Evolutionary conservation across 1,140 invertebrate genomes (phyloP).

Genomic region (Nymphalis io): DNA sequence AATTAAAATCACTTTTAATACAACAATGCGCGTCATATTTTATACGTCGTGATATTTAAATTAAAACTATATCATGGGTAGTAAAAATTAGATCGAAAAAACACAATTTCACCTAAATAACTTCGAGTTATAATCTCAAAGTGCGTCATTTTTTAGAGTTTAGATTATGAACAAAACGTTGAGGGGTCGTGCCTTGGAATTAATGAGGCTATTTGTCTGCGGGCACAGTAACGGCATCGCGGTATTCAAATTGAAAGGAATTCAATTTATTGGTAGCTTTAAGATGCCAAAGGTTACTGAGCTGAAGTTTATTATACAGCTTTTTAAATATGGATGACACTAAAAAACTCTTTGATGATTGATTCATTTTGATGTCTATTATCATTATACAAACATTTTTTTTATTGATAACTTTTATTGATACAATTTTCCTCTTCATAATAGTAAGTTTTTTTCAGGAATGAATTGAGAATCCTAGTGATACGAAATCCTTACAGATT

Average conservation of each 20-base stretch:
- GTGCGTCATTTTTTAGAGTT: constrained; percentile 27
- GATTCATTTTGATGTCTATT: background rate
- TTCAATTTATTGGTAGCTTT: constrained; percentile 37
- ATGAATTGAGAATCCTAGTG: too few species aligned
- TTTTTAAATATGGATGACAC: constrained; percentile 13
- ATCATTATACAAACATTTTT: background rate
- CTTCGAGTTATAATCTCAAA: constrained; percentile 19
- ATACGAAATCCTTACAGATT: too few species aligned
- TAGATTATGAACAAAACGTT: constrained; percentile 32
- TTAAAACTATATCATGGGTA: too few species aligned
- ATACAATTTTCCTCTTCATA: too few species aligned
- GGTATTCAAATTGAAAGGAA: constrained; percentile 46
- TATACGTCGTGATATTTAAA: too few species aligned
- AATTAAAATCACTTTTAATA: too few species aligned
- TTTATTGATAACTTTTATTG: background rate
- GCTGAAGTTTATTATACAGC: constrained; percentile 9
- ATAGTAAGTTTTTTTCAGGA: too few species aligned
- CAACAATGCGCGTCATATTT: too few species aligned
- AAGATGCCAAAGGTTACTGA: constrained; percentile 8
- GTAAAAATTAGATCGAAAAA: background rate
- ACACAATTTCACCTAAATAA: constrained; percentile 5
- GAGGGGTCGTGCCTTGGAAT: constrained; percentile 41
- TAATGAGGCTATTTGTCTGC: constrained; percentile 50
- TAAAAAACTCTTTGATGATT: background rate
- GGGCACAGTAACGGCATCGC: constrained; percentile 36